Conservation (phyloP, 2,888 invertebrate species). For the Chloromyia formosa region DNA sequence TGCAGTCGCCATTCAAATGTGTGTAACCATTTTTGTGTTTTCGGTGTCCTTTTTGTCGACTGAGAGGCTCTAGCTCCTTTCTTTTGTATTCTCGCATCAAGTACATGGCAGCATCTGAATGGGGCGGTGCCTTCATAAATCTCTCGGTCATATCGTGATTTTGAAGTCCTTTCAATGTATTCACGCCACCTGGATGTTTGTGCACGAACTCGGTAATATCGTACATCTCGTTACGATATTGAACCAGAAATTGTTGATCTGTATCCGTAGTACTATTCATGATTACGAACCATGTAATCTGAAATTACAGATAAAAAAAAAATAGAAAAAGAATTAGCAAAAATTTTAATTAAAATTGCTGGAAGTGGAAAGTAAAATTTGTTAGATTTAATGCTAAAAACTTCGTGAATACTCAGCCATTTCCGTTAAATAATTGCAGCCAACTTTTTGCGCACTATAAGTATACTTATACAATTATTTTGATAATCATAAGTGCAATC, state of each 20-base stretch:
- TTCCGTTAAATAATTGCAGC: neutral
- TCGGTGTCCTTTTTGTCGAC: conserved; percentile 25
- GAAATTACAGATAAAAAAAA: too few species aligned
- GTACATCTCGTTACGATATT: conserved; percentile 67
- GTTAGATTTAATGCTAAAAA: too few species aligned
- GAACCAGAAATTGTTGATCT: conserved; percentile 55
- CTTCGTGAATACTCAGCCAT: neutral
- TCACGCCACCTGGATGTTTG: conserved; percentile 79
- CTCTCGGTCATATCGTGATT: conserved; percentile 58
- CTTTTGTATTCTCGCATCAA: conserved; percentile 62
- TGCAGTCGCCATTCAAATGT: neutral
- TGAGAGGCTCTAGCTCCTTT: conserved; percentile 9
- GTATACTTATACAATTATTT: neutral
- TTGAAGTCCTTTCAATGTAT: conserved; percentile 66
- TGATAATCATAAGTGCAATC: neutral
- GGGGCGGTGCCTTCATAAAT: conserved; percentile 60
- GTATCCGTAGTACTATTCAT: neutral
- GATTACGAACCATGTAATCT: neutral
- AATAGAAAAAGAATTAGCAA: too few species aligned
- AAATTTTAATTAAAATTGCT: too few species aligned
- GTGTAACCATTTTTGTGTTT: conserved; percentile 21
- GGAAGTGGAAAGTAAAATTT: too few species aligned
- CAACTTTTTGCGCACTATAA: neutral
- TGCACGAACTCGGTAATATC: conserved; percentile 73
- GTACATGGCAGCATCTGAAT: conserved; percentile 63